A percentile compares a stretch with the other conserved stretches of the same genome.
phyloP scores from a whole-genome alignment of 2,888 invertebrate genomes.

The Amiota mariae region DNA sequence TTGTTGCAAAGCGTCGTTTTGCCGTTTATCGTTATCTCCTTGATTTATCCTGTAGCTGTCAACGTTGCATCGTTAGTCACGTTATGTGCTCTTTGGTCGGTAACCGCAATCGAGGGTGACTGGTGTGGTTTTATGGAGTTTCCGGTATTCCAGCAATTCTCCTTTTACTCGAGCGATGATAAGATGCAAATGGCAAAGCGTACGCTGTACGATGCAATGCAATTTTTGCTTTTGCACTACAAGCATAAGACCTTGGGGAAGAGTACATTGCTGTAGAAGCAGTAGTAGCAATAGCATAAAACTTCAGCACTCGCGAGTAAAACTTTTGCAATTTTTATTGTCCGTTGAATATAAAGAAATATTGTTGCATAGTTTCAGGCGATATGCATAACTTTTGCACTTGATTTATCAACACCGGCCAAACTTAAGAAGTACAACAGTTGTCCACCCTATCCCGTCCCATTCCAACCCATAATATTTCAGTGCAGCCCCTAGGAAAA shows the following conservation, averaged over 20 bases:
- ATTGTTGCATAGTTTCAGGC: slow-evolving; percentile 37
- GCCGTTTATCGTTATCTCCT: slow-evolving; percentile 49
- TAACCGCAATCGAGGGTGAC: slow-evolving; percentile 16
- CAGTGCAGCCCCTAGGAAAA: not conserved
- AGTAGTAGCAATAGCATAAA: slow-evolving; percentile 16
- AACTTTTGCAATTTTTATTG: slow-evolving; percentile 30
- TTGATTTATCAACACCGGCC: slow-evolving; percentile 38
- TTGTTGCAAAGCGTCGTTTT: slow-evolving; percentile 24
- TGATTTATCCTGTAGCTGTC: slow-evolving; percentile 56
- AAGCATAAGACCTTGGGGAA: not conserved
- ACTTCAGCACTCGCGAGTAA: not conserved
- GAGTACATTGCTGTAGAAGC: not conserved
- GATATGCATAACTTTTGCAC: slow-evolving; percentile 35
- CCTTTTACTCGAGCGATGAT: slow-evolving; percentile 19
- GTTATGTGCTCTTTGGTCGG: slow-evolving; percentile 37
- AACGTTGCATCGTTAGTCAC: slow-evolving; percentile 54
- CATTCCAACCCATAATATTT: no score
- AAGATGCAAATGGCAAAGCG: slow-evolving; percentile 39
- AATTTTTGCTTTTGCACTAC: not conserved
- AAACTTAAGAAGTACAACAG: slow-evolving; percentile 17
- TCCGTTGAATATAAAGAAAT: slow-evolving; percentile 37
- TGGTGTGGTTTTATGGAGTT: not conserved
- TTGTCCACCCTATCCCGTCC: no score
- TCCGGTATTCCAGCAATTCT: slow-evolving; percentile 11
- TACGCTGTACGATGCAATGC: slow-evolving; percentile 29